These are phyloP conservation scores for Athrips mouffetella DNA, from an alignment of 2,888 invertebrate species.

Conservation along the genomic window DNA sequence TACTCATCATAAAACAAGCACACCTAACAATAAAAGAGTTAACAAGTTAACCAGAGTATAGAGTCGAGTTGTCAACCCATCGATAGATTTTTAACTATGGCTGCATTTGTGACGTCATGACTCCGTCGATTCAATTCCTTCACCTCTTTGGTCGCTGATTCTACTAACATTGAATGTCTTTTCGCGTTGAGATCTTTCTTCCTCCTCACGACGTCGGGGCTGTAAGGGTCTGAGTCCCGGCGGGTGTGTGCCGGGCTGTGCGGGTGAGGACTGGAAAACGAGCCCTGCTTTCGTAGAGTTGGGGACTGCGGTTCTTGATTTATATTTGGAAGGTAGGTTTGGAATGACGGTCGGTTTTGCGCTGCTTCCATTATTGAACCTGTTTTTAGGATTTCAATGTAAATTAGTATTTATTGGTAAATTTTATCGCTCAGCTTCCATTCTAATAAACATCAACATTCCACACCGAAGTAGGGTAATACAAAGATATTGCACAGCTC, in stretches of 20 bases:
- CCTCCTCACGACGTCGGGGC: conserved; percentile 61
- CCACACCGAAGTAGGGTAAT: too few relatives aligned
- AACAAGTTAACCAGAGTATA: not conserved
- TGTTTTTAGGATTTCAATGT: conserved; percentile 20
- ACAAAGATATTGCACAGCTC: too few relatives aligned
- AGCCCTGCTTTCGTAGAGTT: conserved; percentile 50
- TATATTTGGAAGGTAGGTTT: conserved; percentile 65
- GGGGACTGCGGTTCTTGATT: conserved; percentile 46
- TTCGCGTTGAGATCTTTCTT: conserved; percentile 61
- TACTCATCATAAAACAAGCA: conserved; percentile 4
- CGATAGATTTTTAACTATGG: conserved; percentile 61
- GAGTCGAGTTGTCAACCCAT: conserved; percentile 58
- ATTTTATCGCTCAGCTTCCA: too few relatives aligned
- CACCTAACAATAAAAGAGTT: not conserved
- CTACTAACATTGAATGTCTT: conserved; percentile 69
- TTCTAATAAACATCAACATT: too few relatives aligned
- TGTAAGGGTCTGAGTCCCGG: conserved; percentile 65
- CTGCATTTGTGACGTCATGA: conserved; percentile 47
- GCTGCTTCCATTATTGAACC: conserved; percentile 85
- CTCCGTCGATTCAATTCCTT: conserved; percentile 64
- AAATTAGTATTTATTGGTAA: too few relatives aligned
- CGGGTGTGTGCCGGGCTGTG: conserved; percentile 39
- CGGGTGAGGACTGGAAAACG: conserved; percentile 43
- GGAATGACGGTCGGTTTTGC: conserved; percentile 79
- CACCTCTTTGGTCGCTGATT: conserved; percentile 44